Conservation (phyloP, 2,888 invertebrate species). For the Vesta saturnalis region DNA sequence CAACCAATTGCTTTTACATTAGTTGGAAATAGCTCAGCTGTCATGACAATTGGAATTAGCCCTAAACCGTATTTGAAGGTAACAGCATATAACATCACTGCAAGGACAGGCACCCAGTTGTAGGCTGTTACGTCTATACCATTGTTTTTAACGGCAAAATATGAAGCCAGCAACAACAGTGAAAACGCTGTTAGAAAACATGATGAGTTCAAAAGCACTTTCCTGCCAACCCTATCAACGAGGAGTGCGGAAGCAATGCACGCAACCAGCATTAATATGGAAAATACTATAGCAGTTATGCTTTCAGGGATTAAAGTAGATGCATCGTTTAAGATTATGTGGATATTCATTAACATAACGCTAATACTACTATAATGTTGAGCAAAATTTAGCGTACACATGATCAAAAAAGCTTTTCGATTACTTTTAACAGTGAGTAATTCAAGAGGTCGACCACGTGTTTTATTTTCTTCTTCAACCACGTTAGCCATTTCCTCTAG, state of each 20-base stretch:
- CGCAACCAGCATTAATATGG: slow-evolving; percentile 55
- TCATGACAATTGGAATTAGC: slow-evolving; percentile 58
- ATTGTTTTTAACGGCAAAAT: slow-evolving; percentile 53
- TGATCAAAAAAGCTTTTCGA: slow-evolving; percentile 56
- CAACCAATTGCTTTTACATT: slow-evolving; percentile 60
- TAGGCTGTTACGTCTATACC: slow-evolving; percentile 49
- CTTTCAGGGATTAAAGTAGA: slow-evolving; percentile 53
- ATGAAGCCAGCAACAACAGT: slow-evolving; percentile 53
- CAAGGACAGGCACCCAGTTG: slow-evolving; percentile 57
- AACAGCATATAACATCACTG: slow-evolving; percentile 57
- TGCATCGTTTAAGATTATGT: slow-evolving; percentile 56
- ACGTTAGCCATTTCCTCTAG: slow-evolving; percentile 10
- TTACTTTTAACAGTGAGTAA: slow-evolving; percentile 56
- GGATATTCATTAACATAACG: slow-evolving; percentile 61
- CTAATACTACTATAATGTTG: slow-evolving; percentile 59
- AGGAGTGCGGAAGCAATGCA: slow-evolving; percentile 51
- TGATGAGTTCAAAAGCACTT: slow-evolving; percentile 54
- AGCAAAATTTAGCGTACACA: slow-evolving; percentile 56
- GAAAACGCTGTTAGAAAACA: slow-evolving; percentile 55
- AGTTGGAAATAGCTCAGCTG: slow-evolving; percentile 49
- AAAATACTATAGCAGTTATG: slow-evolving; percentile 57
- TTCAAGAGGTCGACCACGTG: slow-evolving; percentile 47
- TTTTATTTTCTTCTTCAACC: slow-evolving; percentile 9
- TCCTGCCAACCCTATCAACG: slow-evolving; percentile 57
- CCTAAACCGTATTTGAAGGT: slow-evolving; percentile 58